Evolutionary conservation across 2,888 invertebrate species (phyloP), one percentile per base, ranked within the genome.

Genomic region (Ormyrus pomaceus): DNA sequence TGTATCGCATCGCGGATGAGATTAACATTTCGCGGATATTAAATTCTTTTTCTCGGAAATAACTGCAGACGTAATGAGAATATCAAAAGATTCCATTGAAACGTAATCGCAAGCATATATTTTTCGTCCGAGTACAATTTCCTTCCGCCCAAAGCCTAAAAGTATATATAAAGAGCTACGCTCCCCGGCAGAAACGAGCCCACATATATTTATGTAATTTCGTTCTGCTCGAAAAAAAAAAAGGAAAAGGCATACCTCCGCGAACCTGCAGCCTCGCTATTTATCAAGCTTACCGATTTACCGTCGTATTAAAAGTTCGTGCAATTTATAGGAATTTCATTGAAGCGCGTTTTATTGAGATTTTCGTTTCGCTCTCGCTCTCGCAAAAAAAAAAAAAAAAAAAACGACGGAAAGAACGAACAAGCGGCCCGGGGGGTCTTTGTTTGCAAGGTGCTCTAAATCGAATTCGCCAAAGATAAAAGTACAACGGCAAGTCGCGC

Each of bases 321-420:
- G 46, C 70, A 45, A 77, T 70, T 70, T 77, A 70, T 58, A 10
- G 64, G 62, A 65, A 70, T 56, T 64, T 71, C 56, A 71, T 77
- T 58, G 65, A 51, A 59, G 53, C 77, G 71, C 53, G 19, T 13
- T 71, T 71, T 77, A 71, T 77, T 71, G 62, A 64, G 51, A 71
- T 71, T 77, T 77, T 48, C 56, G 56, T n/a, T 53, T 10, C 10
- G 53, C 53, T 53, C 9, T 53, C 9, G 53, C n/a, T 13, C 53
- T 7, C 9, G 50, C 13, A 5, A 59, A 7, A 61, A 45, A 7
- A 56, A 11, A 55, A 55, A 48, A 19, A 48, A 13, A n/a, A 7
- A 56, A 11, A 55, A 55, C 46, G 34, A 4, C 34, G 34, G 34
- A 68, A 68, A 68, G 50, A 5, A 53, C 10, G 53, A 51, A 34